A percentile compares a stretch with the other conserved stretches of the same genome.
Conservation (phyloP, 2,888 invertebrate genomes). For the Pseudeuparius sepicola region DNA sequence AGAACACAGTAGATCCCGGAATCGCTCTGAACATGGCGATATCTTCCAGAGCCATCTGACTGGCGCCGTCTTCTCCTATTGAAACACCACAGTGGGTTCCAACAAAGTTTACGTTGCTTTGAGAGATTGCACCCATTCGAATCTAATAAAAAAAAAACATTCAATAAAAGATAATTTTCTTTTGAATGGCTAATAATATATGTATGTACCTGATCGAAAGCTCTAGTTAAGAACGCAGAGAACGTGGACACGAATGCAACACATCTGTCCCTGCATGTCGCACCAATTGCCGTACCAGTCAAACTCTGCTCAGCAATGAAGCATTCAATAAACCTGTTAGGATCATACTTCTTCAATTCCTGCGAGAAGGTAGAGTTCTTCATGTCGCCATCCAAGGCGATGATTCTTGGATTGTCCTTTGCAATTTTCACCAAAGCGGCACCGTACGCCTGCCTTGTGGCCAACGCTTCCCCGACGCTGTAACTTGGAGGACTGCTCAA, state of each 20-base stretch:
- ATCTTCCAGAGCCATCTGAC: conserved; percentile 98
- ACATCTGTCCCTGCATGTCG: conserved; percentile 84
- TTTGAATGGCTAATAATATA: too few species aligned
- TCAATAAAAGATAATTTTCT: too few species aligned
- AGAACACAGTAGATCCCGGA: conserved; percentile 70
- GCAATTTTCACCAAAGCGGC: conserved; percentile 83
- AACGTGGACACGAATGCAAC: conserved; percentile 94
- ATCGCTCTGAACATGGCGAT: conserved; percentile 88
- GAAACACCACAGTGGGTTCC: conserved; percentile 97
- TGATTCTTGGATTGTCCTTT: conserved; percentile 62
- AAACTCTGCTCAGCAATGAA: conserved; percentile 99
- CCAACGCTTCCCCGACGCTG: conserved; percentile 63
- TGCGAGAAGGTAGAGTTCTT: conserved; percentile 98
- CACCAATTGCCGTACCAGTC: conserved; percentile 91
- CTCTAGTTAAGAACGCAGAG: conserved; percentile 92
- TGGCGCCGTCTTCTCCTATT: conserved; percentile 97
- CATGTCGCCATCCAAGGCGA: conserved; percentile 93
- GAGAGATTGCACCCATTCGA: conserved; percentile 98
- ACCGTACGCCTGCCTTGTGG: conserved; percentile 90
- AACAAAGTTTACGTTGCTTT: conserved; percentile 90
- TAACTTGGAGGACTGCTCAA: conserved; percentile 76
- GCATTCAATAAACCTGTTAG: conserved; percentile 78
- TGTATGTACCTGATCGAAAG: conserved; percentile 83
- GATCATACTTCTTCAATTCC: conserved; percentile 65
- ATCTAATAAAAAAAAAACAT: conserved; percentile 45